Base-by-base conservation (phyloP, 2,888 invertebrate species). In the Nephrocerus scutellatus region DNA sequence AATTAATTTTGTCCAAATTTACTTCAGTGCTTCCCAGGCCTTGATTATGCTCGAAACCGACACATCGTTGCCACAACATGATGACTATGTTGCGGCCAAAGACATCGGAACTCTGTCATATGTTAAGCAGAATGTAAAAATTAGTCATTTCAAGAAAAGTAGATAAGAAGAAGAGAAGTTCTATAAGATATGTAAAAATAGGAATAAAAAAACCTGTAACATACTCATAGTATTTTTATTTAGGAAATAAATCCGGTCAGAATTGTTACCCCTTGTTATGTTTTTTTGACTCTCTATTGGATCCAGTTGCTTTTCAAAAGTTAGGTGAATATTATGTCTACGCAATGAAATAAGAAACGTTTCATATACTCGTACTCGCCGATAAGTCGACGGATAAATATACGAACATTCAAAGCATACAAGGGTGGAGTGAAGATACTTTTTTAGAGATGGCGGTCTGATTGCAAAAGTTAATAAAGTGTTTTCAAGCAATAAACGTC, bases 21-120 rank as follows among this genome's bases (percentile, higher is more conserved):
- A 93, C 81, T 68, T 91, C 88, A 1, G 82, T 86, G 30, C 90
- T 90, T 9, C 92, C 91, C 26, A 92, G 71, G 5, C 75, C 75
- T 53, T 73, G 73, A 62, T 90, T 90, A 66, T 88, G 88, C 60
- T 88, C 87, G 66, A 88, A 88, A 4, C 86, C 85, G 43, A 86
- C 83, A 62, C 87, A 86, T 43, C 85, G 79, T 60, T 91, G 89
- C 91, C 92, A 93, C 32, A 93, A 76, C 84, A 90, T 90, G 36
- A 91, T 87, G 50, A 91, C 80, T 49, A 92, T 74, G 46, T 84
- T 84, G 39, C 91, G 78, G 1, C 84, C 84, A 18, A 84, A 74
- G 1, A 82, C 80, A 61, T 86, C 84, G 55, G 77, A 79, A 12
- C 81, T 79, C 77, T 78, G 54, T 3, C 47, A 47, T 15, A 26